phyloP scores from a whole-genome alignment of 53 echinoderm and acorn worm genomes.

The Paelopatides confundens region DNA sequence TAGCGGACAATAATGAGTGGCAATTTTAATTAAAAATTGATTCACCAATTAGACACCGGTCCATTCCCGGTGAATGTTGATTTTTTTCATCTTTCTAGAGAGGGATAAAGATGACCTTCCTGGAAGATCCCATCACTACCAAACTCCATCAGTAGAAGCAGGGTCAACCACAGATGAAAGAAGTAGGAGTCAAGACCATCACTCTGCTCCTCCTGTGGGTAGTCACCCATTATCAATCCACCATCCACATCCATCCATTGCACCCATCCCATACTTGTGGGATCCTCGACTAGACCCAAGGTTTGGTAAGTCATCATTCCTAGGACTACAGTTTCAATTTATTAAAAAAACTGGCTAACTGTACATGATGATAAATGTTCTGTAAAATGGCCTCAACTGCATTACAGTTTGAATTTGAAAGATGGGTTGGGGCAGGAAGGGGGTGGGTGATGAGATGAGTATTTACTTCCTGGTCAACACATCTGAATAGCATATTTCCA shows the following conservation, averaged over 20 bases:
- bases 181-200: neutral
- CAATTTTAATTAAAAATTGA: too few relatives aligned
- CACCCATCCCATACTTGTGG: slow-evolving; percentile 50
- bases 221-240: slow-evolving; percentile 23
- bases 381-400: too few relatives aligned
- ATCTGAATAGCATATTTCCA: too few relatives aligned
- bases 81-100: neutral
- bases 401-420: too few relatives aligned
- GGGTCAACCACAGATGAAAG: slow-evolving; percentile 44
- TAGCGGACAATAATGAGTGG: too few relatives aligned
- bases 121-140: slow-evolving; percentile 6
- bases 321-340: neutral
- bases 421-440: too few relatives aligned
- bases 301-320: slow-evolving; percentile 24
- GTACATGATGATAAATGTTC: too few relatives aligned
- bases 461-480: too few relatives aligned
- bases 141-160: slow-evolving; percentile 27
- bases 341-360: neutral
- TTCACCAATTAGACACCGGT: too few relatives aligned
- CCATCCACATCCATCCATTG: slow-evolving; percentile 45
- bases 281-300: slow-evolving; percentile 51
- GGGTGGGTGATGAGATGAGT: too few relatives aligned
- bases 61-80: too few relatives aligned
- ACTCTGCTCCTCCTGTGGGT: neutral
- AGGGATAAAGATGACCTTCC: slow-evolving; percentile 12